phyloP scores from a whole-genome alignment of 2,797 vertebrate species.

The Xenentodon cancila region DNA sequence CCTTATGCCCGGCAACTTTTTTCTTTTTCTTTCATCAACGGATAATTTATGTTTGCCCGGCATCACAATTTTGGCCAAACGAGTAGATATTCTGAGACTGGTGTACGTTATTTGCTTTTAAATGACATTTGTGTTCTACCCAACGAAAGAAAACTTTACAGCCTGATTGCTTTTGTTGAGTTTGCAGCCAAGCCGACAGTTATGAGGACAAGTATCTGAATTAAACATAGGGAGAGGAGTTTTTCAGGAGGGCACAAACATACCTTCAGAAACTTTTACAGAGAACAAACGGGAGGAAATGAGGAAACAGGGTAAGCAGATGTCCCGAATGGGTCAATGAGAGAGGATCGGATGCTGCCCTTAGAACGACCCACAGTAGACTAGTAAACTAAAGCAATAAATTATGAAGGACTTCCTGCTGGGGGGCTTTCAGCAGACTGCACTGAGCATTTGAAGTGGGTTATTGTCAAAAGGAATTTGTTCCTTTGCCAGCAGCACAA shows the following conservation, averaged over 20 bases:
- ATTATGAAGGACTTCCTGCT: constrained; percentile 43
- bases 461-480: constrained; percentile 44
- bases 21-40: constrained; percentile 64
- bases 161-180: too few relatives aligned
- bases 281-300: constrained; percentile 31
- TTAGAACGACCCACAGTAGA: constrained; percentile 56
- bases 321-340: constrained; percentile 65
- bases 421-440: constrained; percentile 18
- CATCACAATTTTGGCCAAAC: constrained; percentile 29
- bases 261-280: constrained; percentile 54
- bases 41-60: constrained; percentile 60
- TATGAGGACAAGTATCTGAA: not conserved
- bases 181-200: not conserved
- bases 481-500: constrained; percentile 16
- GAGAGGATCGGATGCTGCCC: constrained; percentile 43
- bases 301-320: constrained; percentile 28
- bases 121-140: too few relatives aligned
- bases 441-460: constrained; percentile 35
- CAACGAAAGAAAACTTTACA: too few relatives aligned
- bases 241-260: constrained; percentile 37
- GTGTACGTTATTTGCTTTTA: too few relatives aligned
- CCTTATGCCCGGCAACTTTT: constrained; percentile 61
- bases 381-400: constrained; percentile 51
- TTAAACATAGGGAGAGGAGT: not conserved
- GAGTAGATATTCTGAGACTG: constrained; percentile 16